Conservation (phyloP, 2,888 invertebrate species). For the Pilophorus perplexus region DNA sequence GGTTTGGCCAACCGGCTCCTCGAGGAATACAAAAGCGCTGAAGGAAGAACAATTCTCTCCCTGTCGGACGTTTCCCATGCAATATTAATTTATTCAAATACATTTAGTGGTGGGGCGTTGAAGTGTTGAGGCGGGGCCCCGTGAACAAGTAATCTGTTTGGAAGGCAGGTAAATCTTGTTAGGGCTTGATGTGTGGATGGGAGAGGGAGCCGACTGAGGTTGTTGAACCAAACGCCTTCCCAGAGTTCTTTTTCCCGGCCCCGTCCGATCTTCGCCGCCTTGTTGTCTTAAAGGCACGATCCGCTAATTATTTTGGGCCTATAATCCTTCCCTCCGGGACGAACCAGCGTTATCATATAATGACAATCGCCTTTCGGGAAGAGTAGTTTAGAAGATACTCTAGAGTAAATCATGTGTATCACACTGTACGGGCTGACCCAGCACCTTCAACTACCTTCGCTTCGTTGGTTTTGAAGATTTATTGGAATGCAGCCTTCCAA, state of each 20-base stretch:
- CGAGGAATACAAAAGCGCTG: conserved; percentile 8
- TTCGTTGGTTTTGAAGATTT: conserved; percentile 8
- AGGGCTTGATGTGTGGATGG: conserved; percentile 40
- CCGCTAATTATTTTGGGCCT: conserved; percentile 42
- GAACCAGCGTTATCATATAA: conserved; percentile 37
- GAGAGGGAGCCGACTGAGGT: conserved; percentile 24
- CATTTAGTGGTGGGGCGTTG: conserved; percentile 40
- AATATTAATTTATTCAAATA: conserved; percentile 41
- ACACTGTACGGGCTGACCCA: conserved; percentile 2
- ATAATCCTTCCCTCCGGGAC: conserved; percentile 30
- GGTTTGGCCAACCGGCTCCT: background rate
- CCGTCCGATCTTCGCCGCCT: conserved; percentile 23
- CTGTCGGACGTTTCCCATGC: conserved; percentile 38
- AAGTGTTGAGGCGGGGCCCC: conserved; percentile 40
- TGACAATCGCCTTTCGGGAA: conserved; percentile 35
- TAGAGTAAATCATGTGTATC: conserved; percentile 37
- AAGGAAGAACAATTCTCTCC: conserved; percentile 25
- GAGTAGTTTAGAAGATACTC: conserved; percentile 25
- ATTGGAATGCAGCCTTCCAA: conserved; percentile 19
- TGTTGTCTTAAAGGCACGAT: conserved; percentile 42
- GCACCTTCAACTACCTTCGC: conserved; percentile 5
- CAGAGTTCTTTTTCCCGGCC: conserved; percentile 7
- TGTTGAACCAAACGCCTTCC: conserved; percentile 41
- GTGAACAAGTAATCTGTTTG: conserved; percentile 42
- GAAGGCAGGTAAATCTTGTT: conserved; percentile 42